Evolutionary conservation across 2,888 invertebrate species (phyloP), one percentile per base, ranked within the genome.

Genomic region (Noctua janthina): DNA sequence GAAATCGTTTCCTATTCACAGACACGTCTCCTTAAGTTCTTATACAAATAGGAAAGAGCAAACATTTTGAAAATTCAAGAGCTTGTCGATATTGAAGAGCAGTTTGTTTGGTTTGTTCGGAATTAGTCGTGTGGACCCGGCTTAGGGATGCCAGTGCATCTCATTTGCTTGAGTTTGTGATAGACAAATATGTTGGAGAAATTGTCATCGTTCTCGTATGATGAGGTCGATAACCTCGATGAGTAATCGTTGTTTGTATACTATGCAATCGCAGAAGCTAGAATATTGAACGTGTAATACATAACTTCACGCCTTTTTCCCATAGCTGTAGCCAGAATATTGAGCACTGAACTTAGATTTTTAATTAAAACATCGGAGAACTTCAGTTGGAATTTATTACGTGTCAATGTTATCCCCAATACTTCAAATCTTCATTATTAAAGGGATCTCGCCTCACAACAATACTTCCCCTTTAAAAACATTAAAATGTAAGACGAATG

Each of bases 61-160:
- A 95, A 95, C 94, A 94, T 93, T 94, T 92, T 92, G 92, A 93
- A 82, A 93, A 94, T 92, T 93, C 91, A 93, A 95, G 93, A 91
- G 94, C 92, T 87, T 94, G 94, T 93, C 91, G 91, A 91, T 92
- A 88, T 88, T 85, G 89, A 91, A 90, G 89, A 84, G 88, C 80
- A 93, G 92, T 94, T 93, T 94, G 91, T 89, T 89, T 91, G 90
- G 88, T 91, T 92, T 93, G 90, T 89, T 87, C 89, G 90, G 81
- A 87, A 86, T 86, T 86, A 86, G 87, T 84, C 77, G 87, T 86
- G 86, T 86, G 83, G 77, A 67, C 73, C 54, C 70, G 78, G 91
- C 88, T 88, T 90, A 88, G 89, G 87, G 87, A 88, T 90, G 90
- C 85, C 91, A 90, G 88, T 89, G 88, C 83, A 85, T 82, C 80